Percentiles rank a stretch among this genome's conserved stretches.
Conservation (phyloP, 1,140 invertebrate species). For the Kradibia gibbosae region DNA sequence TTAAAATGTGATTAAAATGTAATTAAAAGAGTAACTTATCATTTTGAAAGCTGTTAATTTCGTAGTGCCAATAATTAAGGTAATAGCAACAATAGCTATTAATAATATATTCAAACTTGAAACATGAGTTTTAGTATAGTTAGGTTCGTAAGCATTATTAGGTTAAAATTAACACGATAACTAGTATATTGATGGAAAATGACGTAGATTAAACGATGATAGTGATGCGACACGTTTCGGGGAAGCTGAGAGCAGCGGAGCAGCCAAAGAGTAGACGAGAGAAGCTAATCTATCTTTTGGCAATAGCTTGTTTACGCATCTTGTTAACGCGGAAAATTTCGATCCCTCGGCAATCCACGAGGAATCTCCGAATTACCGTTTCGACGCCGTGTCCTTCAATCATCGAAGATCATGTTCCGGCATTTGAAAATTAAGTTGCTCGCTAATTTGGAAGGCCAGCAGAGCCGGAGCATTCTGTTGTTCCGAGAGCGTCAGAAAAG, state of each 20-base stretch:
- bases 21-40: not conserved
- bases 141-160: not conserved
- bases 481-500: too few relatives aligned
- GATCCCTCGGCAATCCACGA: not conserved
- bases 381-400: too few relatives aligned
- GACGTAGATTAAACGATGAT: constrained; percentile 11
- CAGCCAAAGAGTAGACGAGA: not conserved
- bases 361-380: too few relatives aligned
- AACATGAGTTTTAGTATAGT: not conserved
- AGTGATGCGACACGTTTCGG: not conserved
- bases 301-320: constrained; percentile 55
- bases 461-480: too few relatives aligned
- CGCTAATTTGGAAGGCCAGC: too few relatives aligned
- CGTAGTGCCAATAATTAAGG: not conserved
- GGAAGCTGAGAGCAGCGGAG: not conserved
- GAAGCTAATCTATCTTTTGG: constrained; percentile 48
- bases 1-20: not conserved
- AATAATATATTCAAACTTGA: not conserved
- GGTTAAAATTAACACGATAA: constrained; percentile 32
- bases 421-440: too few relatives aligned
- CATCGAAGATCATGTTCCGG: too few relatives aligned
- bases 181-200: constrained; percentile 23
- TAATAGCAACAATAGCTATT: not conserved
- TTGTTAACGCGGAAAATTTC: not conserved
- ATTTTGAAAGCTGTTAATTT: not conserved